phyloP scores from a whole-genome alignment of 1,140 invertebrate species.

The Mamestra configurata region DNA sequence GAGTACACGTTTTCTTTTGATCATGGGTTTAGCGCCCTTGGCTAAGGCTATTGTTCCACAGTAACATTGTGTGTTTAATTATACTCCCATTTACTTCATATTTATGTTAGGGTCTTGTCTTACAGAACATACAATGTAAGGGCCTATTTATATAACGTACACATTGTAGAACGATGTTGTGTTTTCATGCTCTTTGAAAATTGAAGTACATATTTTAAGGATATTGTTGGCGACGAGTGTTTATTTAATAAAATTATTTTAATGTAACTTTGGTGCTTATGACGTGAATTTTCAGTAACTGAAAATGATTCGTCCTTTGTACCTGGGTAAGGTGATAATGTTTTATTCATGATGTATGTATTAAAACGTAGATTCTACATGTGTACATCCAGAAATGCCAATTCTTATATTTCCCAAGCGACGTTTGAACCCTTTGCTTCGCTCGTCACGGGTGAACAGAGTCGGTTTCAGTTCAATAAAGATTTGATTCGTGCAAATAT shows the following conservation, averaged over 20 bases:
- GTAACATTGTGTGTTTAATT: constrained; percentile 41
- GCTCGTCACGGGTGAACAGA: constrained; percentile 13
- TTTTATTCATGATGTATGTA: background rate
- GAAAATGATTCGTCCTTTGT: too few species aligned
- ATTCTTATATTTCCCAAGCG: constrained; percentile 2
- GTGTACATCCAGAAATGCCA: background rate
- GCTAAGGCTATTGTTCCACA: constrained; percentile 16
- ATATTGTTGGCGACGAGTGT: background rate
- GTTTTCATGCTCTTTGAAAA: constrained; percentile 32
- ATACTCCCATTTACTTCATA: constrained; percentile 26
- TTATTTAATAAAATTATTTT: background rate
- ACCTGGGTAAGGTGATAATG: background rate
- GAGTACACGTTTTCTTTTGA: constrained; percentile 41
- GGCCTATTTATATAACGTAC: constrained; percentile 7
- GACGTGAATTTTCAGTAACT: too few species aligned
- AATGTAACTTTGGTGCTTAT: too few species aligned
- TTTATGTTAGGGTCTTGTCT: constrained; percentile 41
- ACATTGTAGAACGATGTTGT: constrained; percentile 6
- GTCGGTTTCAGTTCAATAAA: constrained; percentile 17
- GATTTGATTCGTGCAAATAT: constrained; percentile 28
- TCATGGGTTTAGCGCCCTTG: background rate
- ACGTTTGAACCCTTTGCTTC: constrained; percentile 18
- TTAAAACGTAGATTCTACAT: background rate
- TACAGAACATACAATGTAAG: constrained; percentile 22
- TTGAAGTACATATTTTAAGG: background rate